phyloP scores from a whole-genome alignment of 2,113 vertebrate species.

The Microtus ochrogaster region DNA sequence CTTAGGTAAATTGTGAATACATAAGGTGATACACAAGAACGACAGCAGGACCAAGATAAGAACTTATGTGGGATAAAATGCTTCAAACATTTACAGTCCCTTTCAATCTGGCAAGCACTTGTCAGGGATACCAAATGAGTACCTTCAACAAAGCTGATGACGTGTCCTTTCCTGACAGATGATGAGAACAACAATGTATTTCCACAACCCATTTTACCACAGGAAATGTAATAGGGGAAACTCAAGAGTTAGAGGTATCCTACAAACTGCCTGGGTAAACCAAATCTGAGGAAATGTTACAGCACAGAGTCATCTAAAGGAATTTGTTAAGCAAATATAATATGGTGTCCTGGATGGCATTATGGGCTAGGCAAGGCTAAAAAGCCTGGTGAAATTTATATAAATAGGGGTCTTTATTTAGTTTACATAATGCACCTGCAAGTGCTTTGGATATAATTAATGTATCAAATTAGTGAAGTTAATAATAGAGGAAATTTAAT shows the following conservation, averaged over 20 bases:
- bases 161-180: not conserved
- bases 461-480: not conserved
- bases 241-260: not conserved
- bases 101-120: not conserved
- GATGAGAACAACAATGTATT: not conserved
- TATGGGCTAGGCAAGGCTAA: constrained; percentile 15
- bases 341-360: not conserved
- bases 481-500: not conserved
- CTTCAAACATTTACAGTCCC: not conserved
- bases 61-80: not conserved
- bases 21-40: not conserved
- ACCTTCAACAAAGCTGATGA: not conserved
- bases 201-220: not conserved
- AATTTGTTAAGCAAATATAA: not conserved
- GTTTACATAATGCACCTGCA: not conserved
- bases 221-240: constrained; percentile 8
- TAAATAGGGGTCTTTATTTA: not conserved
- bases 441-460: not conserved
- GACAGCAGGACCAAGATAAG: not conserved
- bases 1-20: not conserved
- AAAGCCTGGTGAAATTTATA: constrained; percentile 16
- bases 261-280: constrained; percentile 10
- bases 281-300: constrained; percentile 18
- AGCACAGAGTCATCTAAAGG: not conserved
- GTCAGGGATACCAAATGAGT: not conserved